Percentiles rank a stretch among this genome's conserved stretches.
phyloP scores from a whole-genome alignment of 2,888 invertebrate genomes.

The Leptura quadrifasciata region DNA sequence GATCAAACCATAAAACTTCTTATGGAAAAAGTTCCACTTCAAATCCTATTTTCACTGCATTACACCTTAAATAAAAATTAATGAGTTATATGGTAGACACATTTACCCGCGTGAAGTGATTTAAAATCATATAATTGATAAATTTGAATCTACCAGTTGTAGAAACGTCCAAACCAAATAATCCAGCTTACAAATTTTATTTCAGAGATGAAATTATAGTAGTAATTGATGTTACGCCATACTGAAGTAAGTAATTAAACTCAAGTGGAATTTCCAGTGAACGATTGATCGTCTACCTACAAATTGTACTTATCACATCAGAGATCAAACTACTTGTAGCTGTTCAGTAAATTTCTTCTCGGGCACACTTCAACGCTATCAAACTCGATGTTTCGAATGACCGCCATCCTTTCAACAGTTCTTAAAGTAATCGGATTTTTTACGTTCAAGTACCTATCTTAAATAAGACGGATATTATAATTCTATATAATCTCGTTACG shows the following conservation, averaged over 20 bases:
- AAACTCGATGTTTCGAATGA: constrained; percentile 38
- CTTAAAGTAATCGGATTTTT: not conserved
- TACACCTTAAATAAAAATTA: too few relatives aligned
- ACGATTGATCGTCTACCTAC: constrained; percentile 39
- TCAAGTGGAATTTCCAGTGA: constrained; percentile 34
- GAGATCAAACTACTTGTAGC: constrained; percentile 42
- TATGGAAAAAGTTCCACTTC: too few relatives aligned
- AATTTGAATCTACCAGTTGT: not conserved
- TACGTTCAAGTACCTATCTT: not conserved
- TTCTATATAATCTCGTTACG: not conserved
- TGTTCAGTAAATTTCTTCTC: constrained; percentile 33
- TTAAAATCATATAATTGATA: too few relatives aligned
- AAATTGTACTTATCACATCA: constrained; percentile 43
- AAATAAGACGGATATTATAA: not conserved
- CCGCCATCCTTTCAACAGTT: not conserved
- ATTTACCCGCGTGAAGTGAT: too few relatives aligned
- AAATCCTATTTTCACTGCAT: too few relatives aligned
- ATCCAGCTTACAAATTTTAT: not conserved
- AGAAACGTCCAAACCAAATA: not conserved
- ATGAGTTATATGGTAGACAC: too few relatives aligned
- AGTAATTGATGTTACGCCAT: constrained; percentile 21
- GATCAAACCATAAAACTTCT: too few relatives aligned
- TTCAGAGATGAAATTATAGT: constrained; percentile 23
- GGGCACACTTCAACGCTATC: constrained; percentile 24
- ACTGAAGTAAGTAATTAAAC: constrained; percentile 34